Conservation (phyloP, 2,113 vertebrate genomes). For the Sylvia atricapilla region DNA sequence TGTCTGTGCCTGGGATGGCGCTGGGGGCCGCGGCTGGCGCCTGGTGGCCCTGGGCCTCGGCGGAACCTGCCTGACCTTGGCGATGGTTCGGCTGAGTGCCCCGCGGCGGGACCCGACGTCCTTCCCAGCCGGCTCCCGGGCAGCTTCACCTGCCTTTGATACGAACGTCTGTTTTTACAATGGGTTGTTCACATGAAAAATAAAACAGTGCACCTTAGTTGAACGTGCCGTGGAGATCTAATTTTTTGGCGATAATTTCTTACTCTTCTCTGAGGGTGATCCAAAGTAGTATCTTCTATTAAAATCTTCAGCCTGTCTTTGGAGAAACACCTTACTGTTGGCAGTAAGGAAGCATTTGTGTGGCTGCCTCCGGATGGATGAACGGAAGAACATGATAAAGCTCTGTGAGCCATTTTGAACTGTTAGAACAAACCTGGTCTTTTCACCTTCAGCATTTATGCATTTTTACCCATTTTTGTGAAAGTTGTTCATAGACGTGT, state of each 20-base stretch:
- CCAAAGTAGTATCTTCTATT: background rate
- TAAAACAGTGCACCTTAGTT: background rate
- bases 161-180: accelerated
- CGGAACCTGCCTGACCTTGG: background rate
- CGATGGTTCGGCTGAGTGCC: accelerated
- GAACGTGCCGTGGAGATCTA: background rate
- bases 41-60: accelerated
- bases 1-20: background rate
- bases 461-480: background rate
- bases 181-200: background rate
- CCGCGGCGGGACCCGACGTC: accelerated
- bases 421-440: background rate
- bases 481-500: accelerated
- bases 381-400: background rate
- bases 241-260: background rate
- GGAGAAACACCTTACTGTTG: background rate
- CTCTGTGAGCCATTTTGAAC: background rate
- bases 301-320: background rate
- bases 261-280: background rate
- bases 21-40: accelerated
- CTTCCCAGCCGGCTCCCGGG: accelerated
- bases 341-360: background rate
- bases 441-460: accelerated
- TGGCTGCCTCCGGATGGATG: background rate
- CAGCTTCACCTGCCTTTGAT: no score